These are phyloP conservation scores for Branchinecta sandiegonensis DNA, from an alignment of 2,888 invertebrate species.

Conservation along the genomic window DNA sequence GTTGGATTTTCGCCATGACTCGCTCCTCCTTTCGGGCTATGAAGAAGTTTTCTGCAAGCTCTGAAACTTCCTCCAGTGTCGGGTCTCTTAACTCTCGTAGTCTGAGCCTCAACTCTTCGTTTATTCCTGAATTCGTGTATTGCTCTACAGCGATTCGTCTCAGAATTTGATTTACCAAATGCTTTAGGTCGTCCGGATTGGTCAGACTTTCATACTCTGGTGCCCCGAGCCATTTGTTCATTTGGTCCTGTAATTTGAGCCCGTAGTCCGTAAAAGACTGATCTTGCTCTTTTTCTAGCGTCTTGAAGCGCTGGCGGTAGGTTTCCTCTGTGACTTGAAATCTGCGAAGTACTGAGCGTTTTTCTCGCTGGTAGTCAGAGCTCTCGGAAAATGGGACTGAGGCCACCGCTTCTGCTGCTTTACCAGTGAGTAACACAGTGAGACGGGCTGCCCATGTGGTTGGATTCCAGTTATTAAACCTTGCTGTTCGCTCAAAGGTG, in stretches of 20 bases:
- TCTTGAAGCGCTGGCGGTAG: background rate
- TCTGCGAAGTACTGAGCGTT: background rate
- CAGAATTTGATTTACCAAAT: background rate
- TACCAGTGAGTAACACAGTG: too few relatives aligned
- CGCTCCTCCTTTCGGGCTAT: too few relatives aligned
- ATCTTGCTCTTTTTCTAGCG: background rate
- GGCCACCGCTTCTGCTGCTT: too few relatives aligned
- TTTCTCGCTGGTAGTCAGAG: too few relatives aligned
- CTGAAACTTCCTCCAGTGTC: background rate
- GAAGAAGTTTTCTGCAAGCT: too few relatives aligned
- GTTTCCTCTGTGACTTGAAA: background rate
- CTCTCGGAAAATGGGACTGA: too few relatives aligned
- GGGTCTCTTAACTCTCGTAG: background rate
- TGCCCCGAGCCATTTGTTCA: background rate
- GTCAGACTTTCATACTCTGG: background rate
- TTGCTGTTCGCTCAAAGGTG: too few relatives aligned
- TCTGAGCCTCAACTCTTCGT: background rate
- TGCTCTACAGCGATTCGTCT: background rate
- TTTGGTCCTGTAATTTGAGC: background rate
- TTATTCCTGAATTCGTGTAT: background rate
- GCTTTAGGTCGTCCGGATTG: background rate
- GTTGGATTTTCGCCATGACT: too few relatives aligned
- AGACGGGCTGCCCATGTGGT: too few relatives aligned
- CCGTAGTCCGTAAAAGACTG: background rate
- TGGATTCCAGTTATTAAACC: too few relatives aligned